Percentiles rank a stretch among this genome's conserved stretches.
These are phyloP conservation scores for Polypedilum vanderplanki DNA, from an alignment of 1,140 invertebrate genomes.

Conservation along the genomic window DNA sequence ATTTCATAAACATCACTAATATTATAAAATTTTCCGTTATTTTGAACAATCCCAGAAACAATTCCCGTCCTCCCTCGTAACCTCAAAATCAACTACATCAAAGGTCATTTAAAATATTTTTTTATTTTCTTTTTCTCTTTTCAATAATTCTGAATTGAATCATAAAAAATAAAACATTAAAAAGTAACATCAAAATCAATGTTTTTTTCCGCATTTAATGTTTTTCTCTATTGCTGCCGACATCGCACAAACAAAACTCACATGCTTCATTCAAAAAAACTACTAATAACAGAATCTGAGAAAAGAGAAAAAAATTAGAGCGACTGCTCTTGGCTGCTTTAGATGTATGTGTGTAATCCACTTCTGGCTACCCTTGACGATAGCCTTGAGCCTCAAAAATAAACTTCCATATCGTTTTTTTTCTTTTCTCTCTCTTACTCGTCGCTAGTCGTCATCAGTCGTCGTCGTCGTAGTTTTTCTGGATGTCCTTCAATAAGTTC, in stretches of 20 bases:
- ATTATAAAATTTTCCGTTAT: too few species aligned
- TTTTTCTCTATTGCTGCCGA: too few species aligned
- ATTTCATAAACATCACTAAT: too few species aligned
- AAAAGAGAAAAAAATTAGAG: not conserved
- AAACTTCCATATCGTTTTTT: conserved; percentile 10
- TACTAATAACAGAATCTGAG: not conserved
- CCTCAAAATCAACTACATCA: too few species aligned
- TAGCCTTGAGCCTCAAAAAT: conserved; percentile 17
- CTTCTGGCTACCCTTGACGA: conserved; percentile 14
- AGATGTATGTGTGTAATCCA: not conserved
- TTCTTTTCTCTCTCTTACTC: not conserved
- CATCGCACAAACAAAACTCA: not conserved
- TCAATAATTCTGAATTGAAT: too few species aligned
- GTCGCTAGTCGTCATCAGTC: not conserved
- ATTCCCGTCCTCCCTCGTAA: too few species aligned
- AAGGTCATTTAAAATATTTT: too few species aligned
- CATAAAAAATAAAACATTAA: too few species aligned
- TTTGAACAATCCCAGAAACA: too few species aligned
- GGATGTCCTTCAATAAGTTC: not conserved
- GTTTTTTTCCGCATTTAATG: too few species aligned
- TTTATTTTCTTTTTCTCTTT: too few species aligned
- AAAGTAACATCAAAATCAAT: too few species aligned
- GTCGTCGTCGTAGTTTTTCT: not conserved
- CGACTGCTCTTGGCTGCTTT: not conserved
- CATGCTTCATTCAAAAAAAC: not conserved